Evolutionary conservation across 2,888 invertebrate species (phyloP), one percentile per base, ranked within the genome.

Genomic region (Chloromyia formosa): DNA sequence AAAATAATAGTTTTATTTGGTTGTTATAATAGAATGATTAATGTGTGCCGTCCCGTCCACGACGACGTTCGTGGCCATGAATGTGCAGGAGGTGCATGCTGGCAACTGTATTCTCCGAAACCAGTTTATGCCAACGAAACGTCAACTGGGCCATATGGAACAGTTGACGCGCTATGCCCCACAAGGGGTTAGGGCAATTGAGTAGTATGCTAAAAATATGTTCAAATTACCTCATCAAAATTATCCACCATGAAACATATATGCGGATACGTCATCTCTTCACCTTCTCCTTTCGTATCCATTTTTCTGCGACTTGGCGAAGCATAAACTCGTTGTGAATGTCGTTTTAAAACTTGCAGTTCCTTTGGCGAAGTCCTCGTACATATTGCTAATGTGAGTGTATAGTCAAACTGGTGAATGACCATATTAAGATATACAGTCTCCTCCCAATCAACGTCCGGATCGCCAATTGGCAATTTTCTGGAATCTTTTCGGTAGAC

Each of bases 241-340:
- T 98, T 97, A 87, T 99, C 98, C 76, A 98, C 97, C 92, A 97
- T 97, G 87, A 99, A 99, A 87, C 97, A 99, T 81, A 99, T 96
- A 87, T 97, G 96, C 1, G 99, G 99, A 87, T 98, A 99, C 56
- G 98, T 97, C 86, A 99, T 98, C 87, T 98, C 97, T 86, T 99
- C 99, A 73, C 94, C 92, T 82, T 98, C 98, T 56, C 98, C 98
- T 86, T 99, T 99, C 12, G 95, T 94, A 86, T 97, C 96, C 97
- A 99, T 98, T 86, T 96, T 92, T 82, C 98, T 89, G 71, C 96
- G 91, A 85, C 97, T 97, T 9, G 99, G 99, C 61, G 97, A 97
- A 22, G 99, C 97, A 87, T 97, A 99, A 54, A 99, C 98, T 83
- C 93, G 92, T 87, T 96, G 95, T 79, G 95, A 94, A 86, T 94